These are phyloP conservation scores for Zonitis immaculata DNA, from an alignment of 2,888 invertebrate species.

Conservation along the genomic window DNA sequence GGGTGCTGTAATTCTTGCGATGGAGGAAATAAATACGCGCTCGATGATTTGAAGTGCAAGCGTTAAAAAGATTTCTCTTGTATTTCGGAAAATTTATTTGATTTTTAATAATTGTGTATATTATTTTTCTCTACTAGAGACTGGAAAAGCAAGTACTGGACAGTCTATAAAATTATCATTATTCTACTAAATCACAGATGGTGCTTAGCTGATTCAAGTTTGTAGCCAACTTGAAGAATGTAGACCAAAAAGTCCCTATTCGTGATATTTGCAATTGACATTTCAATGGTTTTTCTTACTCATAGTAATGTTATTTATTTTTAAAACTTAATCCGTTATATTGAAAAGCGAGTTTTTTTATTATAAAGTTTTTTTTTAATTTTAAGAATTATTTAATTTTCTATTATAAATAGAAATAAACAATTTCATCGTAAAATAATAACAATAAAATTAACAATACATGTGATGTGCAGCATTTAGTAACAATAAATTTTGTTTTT, in stretches of 20 bases:
- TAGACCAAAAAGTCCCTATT: not conserved
- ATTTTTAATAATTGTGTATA: too few relatives aligned
- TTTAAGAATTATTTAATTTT: not conserved
- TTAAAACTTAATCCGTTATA: conserved; percentile 1
- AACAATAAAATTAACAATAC: not conserved
- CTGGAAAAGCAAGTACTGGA: too few relatives aligned
- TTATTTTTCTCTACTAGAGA: too few relatives aligned
- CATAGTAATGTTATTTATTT: conserved; percentile 1
- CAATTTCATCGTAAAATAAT: not conserved
- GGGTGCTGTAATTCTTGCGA: too few relatives aligned
- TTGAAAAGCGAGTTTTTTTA: not conserved
- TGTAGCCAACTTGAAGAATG: not conserved
- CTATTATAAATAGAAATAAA: too few relatives aligned
- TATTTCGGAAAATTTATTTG: too few relatives aligned
- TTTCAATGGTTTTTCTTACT: conserved; percentile 9
- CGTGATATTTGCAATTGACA: not conserved
- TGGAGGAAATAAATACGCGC: too few relatives aligned
- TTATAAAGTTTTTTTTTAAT: not conserved
- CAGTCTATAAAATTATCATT: too few relatives aligned
- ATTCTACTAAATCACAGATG: too few relatives aligned
- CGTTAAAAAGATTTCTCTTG: too few relatives aligned
- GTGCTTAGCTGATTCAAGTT: too few relatives aligned
- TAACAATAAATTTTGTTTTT: not conserved
- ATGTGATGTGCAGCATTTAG: not conserved
- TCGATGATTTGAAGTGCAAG: too few relatives aligned